Evolutionary conservation across 2,797 vertebrate species (phyloP), one percentile per base, ranked within the genome.

Genomic region (Lindbergichthys nudifrons): DNA sequence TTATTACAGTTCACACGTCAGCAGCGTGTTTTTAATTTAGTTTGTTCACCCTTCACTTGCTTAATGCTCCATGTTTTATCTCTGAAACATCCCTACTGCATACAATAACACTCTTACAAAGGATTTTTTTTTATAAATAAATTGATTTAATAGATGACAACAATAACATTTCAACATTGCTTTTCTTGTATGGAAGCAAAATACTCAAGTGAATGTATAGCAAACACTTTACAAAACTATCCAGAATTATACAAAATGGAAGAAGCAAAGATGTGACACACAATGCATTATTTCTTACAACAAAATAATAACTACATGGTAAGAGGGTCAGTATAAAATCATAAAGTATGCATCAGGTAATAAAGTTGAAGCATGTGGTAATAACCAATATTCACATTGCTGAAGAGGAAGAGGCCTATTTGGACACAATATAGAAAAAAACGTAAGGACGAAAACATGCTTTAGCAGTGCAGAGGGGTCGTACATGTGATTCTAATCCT

Each of bases 131-230:
- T 89, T 92, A 94, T 94, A 94, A 94, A 94, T 94, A 94, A 93
- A 93, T 88, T 88, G 88, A 92, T 94, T 94, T 93, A 94, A 94
- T 94, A 91, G 87, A 92, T 91, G 92, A 92, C 90, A 87, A 92
- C 89, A 92, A 92, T 92, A 92, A 90, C 85, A 89, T 92, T 91
- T 92, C 85, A 87, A 93, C 88, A 90, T 89, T 82, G 84, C 87
- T 92, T 91, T 92, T 93, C 88, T 90, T 87, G 88, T 93, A 92
- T 91, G 89, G 92, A 93, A 92, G 90, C 92, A 91, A 89, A 91
- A 92, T 89, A 87, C 85, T 87, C 86, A 76, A 87, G 87, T 87
- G 80, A 90, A 90, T 90, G 86, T 90, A 87, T 89, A 89, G 87
- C 90, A 87, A 91, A 91, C 86, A 91, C 82, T 94, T 93, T 91